A percentile compares a stretch with the other conserved stretches of the same genome.
Evolutionary conservation across 2,888 invertebrate genomes (phyloP).

Genomic region (Aradus depressus): DNA sequence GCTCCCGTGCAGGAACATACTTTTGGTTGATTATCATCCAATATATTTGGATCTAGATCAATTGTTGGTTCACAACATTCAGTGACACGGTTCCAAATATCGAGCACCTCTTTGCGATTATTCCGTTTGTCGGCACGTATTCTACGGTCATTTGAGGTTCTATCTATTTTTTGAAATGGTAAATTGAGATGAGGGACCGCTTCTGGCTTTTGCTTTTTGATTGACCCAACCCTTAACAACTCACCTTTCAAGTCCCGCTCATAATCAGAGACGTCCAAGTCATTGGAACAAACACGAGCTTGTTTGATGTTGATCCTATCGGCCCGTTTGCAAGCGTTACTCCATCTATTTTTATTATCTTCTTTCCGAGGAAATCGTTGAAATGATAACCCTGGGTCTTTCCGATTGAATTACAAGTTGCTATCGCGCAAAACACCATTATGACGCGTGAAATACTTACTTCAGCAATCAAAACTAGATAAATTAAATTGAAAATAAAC

Average conservation of each 20-base stretch:
- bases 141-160: neutral
- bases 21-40: no score
- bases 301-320: neutral
- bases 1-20: no score
- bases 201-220: slow-evolving; percentile 10
- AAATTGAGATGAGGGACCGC: slow-evolving; percentile 5
- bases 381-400: neutral
- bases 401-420: slow-evolving; percentile 6
- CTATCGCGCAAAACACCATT: slow-evolving; percentile 9
- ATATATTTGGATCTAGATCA: no score
- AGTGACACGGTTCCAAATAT: neutral
- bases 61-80: no score
- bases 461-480: slow-evolving; percentile 1
- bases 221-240: slow-evolving; percentile 8
- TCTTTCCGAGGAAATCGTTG: neutral
- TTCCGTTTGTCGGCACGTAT: slow-evolving; percentile 1
- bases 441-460: slow-evolving; percentile 3
- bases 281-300: neutral
- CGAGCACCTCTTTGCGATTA: no score
- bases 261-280: slow-evolving; percentile 6
- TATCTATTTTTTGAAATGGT: slow-evolving; percentile 7
- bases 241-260: slow-evolving; percentile 10
- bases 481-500: neutral
- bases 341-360: neutral
- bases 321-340: neutral